Evolutionary conservation across 2,797 vertebrate genomes (phyloP).

Genomic region (Sebastes iracundus): DNA sequence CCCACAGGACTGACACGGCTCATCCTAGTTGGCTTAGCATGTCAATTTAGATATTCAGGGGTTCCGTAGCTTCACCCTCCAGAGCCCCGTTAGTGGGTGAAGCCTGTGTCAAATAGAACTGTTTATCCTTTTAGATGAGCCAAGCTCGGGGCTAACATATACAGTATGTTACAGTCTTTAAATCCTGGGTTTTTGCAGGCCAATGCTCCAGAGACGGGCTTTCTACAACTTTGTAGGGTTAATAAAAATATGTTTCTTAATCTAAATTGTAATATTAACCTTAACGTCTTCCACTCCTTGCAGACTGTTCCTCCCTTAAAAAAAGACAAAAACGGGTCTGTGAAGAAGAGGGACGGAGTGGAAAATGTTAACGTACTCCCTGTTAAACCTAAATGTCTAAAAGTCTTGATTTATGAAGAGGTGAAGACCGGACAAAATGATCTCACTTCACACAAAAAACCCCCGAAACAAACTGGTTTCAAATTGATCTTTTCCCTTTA

Average conservation of each 20-base stretch:
- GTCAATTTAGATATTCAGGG: slow-evolving; percentile 42
- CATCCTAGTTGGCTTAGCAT: slow-evolving; percentile 35
- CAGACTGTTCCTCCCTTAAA: too few relatives aligned
- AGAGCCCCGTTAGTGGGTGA: slow-evolving; percentile 31
- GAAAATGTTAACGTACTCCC: accelerated
- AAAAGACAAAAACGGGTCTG: too few relatives aligned
- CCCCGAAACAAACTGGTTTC: not conserved
- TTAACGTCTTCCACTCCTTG: too few relatives aligned
- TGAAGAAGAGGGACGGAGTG: too few relatives aligned
- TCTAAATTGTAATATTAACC: not conserved
- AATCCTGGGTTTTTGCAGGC: not conserved
- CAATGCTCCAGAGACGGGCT: not conserved
- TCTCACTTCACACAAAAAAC: not conserved
- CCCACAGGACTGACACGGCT: slow-evolving; percentile 15
- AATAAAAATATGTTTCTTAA: not conserved
- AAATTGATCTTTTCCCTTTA: not conserved
- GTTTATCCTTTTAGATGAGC: slow-evolving; percentile 32
- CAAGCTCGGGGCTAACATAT: not conserved
- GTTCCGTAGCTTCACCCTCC: slow-evolving; percentile 35
- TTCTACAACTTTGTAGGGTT: not conserved
- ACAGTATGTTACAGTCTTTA: not conserved
- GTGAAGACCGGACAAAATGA: not conserved
- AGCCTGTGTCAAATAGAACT: slow-evolving; percentile 38
- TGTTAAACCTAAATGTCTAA: not conserved
- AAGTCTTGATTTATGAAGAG: not conserved